phyloP scores from a whole-genome alignment of 2,797 vertebrate genomes.

The Momotus momota region DNA sequence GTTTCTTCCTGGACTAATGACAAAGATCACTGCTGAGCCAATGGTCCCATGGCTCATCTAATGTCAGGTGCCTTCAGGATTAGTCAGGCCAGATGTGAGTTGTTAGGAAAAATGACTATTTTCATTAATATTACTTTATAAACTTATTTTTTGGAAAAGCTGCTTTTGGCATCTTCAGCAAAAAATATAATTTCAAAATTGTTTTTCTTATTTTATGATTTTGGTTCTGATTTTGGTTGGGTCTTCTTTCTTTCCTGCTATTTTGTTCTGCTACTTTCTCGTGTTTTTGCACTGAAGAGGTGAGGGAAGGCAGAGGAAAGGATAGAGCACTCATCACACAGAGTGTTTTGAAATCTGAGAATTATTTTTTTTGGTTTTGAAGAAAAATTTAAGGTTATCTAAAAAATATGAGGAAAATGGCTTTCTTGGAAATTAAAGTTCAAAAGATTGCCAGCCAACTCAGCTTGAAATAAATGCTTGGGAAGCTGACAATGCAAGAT shows the following conservation, averaged over 20 bases:
- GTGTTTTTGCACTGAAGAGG: neutral
- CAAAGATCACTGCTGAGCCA: conserved; percentile 57
- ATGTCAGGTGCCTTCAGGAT: conserved; percentile 69
- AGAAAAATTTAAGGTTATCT: neutral
- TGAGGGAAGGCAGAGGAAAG: neutral
- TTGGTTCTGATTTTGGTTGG: neutral
- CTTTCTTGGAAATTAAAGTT: neutral
- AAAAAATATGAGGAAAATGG: neutral
- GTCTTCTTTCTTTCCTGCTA: neutral
- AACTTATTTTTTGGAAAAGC: neutral
- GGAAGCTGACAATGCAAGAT: neutral
- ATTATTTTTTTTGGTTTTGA: neutral
- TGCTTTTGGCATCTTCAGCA: neutral
- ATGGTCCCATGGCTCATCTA: conserved; percentile 1
- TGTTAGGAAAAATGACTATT: conserved; percentile 46
- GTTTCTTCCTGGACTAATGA: conserved; percentile 66
- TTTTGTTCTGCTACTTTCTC: neutral
- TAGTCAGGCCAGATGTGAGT: conserved; percentile 52
- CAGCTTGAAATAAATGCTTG: neutral
- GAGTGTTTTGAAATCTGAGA: neutral
- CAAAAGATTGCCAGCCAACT: neutral
- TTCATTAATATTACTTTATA: conserved; percentile 29
- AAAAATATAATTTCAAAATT: neutral
- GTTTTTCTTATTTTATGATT: neutral
- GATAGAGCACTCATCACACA: neutral